Percentiles rank a stretch among this genome's conserved stretches.
Evolutionary conservation across 2,113 vertebrate genomes (phyloP).

Genomic region (Sarotherodon lohbergeri): DNA sequence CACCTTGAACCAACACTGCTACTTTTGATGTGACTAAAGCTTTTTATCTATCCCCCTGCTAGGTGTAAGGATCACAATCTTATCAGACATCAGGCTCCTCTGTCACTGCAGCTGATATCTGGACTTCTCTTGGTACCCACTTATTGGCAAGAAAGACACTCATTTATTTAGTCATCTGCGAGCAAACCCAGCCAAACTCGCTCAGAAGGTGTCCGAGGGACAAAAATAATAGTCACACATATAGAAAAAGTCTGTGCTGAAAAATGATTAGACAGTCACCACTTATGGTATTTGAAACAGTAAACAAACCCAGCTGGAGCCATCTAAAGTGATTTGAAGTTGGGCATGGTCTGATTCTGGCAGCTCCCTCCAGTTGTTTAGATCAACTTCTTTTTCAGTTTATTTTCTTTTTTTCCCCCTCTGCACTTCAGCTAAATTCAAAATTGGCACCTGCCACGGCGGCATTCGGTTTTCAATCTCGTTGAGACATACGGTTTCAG

Average conservation of each 20-base stretch:
- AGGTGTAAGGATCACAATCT: background rate
- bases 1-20: background rate
- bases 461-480: background rate
- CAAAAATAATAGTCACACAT: background rate
- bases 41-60: background rate
- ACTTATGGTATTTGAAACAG: background rate
- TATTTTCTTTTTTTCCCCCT: background rate
- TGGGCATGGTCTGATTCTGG: background rate
- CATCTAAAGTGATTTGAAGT: background rate
- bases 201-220: background rate
- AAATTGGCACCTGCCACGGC: background rate
- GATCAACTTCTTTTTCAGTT: background rate
- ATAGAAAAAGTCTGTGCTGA: background rate
- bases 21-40: conserved; percentile 22
- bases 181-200: background rate
- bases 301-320: background rate
- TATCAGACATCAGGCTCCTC: background rate
- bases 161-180: background rate
- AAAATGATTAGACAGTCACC: background rate
- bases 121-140: background rate
- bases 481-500: background rate
- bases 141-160: background rate
- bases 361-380: background rate
- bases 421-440: background rate
- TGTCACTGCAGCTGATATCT: background rate